Evolutionary conservation across 2,797 vertebrate species (phyloP).

Genomic region (Brachymystax lenok): DNA sequence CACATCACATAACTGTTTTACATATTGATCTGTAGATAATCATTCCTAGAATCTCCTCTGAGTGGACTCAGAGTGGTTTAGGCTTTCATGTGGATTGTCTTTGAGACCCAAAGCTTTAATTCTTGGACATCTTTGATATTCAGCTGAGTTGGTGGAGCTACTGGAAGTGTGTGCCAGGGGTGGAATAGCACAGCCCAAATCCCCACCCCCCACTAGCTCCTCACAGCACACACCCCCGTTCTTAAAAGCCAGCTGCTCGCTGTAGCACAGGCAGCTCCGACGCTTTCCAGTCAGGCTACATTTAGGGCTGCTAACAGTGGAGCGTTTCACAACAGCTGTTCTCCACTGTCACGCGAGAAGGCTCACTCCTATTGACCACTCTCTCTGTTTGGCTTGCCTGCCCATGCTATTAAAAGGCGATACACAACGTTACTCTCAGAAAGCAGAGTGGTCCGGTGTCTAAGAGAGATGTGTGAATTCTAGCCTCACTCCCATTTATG

Average conservation of each 20-base stretch:
- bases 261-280: constrained; percentile 8
- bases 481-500: constrained; percentile 48
- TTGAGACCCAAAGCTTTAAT: constrained; percentile 34
- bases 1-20: constrained; percentile 36
- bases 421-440: background rate
- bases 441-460: background rate
- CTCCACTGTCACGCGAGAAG: constrained; percentile 28
- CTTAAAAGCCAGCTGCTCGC: constrained; percentile 25
- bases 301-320: constrained; percentile 53
- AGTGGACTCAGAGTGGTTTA: background rate
- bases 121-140: constrained; percentile 34
- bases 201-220: background rate
- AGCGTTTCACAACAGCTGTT: constrained; percentile 55
- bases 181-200: constrained; percentile 43
- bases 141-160: background rate
- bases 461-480: too few species aligned
- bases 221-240: constrained; percentile 17
- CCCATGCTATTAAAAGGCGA: background rate
- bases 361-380: background rate
- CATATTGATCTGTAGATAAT: constrained; percentile 46
- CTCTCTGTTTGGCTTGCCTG: background rate
- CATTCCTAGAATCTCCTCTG: constrained; percentile 29
- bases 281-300: constrained; percentile 56
- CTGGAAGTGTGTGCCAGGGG: constrained; percentile 31
- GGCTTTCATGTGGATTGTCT: background rate